These are phyloP conservation scores for Hoplodrina ambigua DNA, from an alignment of 2,888 invertebrate genomes.

Conservation along the genomic window DNA sequence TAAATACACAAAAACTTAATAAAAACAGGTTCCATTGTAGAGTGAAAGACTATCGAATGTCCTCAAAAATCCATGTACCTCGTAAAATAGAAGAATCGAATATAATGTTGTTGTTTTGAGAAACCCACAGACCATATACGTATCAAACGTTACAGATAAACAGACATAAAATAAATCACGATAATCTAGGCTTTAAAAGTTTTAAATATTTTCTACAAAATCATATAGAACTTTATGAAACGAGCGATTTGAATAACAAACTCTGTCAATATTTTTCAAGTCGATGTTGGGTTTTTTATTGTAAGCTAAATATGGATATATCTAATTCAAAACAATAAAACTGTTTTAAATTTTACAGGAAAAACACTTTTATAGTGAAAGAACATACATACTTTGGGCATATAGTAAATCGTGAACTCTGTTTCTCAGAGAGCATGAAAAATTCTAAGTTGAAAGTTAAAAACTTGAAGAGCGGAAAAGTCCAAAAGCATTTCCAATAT, in stretches of 20 bases:
- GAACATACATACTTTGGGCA: not conserved
- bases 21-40: conserved; percentile 43
- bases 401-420: conserved; percentile 18
- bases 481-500: conserved; percentile 37
- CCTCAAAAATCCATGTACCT: conserved; percentile 23
- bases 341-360: not conserved
- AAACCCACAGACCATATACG: conserved; percentile 38
- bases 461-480: conserved; percentile 44
- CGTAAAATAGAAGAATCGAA: conserved; percentile 27
- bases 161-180: conserved; percentile 26
- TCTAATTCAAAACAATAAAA: not conserved
- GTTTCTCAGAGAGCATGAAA: conserved; percentile 10
- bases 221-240: conserved; percentile 28
- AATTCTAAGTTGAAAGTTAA: conserved; percentile 50
- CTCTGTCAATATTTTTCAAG: not conserved
- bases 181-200: conserved; percentile 11
- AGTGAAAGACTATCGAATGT: conserved; percentile 44
- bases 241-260: conserved; percentile 29
- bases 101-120: conserved; percentile 23
- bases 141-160: conserved; percentile 33
- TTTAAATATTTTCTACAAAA: conserved; percentile 21
- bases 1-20: conserved; percentile 57
- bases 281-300: not conserved
- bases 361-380: not conserved
- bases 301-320: conserved; percentile 6